These are phyloP conservation scores for Arrhopalites spinosus DNA, from an alignment of 2,888 invertebrate genomes.

Conservation along the genomic window DNA sequence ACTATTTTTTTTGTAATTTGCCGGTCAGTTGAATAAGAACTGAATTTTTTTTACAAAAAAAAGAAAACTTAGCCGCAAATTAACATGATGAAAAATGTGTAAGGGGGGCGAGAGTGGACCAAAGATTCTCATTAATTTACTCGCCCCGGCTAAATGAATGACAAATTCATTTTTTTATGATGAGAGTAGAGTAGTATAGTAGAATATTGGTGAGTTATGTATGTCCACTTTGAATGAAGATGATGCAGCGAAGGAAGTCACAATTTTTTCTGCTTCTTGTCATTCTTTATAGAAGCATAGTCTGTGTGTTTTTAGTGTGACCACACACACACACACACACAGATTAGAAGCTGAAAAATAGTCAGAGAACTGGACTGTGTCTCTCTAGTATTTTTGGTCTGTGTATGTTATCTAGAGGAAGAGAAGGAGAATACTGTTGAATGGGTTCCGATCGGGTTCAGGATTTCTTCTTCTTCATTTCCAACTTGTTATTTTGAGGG, in stretches of 20 bases:
- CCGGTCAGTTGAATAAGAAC: too few relatives aligned
- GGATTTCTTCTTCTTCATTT: conserved; percentile 10
- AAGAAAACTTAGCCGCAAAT: too few relatives aligned
- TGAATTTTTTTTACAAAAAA: too few relatives aligned
- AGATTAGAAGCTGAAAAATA: conserved; percentile 13
- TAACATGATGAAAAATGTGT: neutral
- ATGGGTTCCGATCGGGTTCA: conserved; percentile 6
- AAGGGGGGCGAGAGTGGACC: neutral
- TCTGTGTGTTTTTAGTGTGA: neutral
- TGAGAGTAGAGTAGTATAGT: neutral
- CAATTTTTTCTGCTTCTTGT: neutral
- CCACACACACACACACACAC: too few relatives aligned
- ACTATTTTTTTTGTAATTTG: too few relatives aligned
- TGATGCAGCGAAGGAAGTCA: conserved; percentile 7
- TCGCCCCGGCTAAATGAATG: neutral
- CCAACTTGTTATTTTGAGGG: neutral
- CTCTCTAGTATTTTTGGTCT: conserved; percentile 9
- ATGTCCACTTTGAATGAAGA: neutral
- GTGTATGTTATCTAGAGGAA: conserved; percentile 27
- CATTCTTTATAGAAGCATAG: neutral
- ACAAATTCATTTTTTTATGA: neutral
- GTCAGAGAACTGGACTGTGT: conserved; percentile 9
- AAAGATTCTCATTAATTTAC: neutral
- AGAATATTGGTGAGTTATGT: too few relatives aligned
- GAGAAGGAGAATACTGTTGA: conserved; percentile 32